phyloP scores from a whole-genome alignment of 2,797 vertebrate genomes.

The Corythornis leucogaster region DNA sequence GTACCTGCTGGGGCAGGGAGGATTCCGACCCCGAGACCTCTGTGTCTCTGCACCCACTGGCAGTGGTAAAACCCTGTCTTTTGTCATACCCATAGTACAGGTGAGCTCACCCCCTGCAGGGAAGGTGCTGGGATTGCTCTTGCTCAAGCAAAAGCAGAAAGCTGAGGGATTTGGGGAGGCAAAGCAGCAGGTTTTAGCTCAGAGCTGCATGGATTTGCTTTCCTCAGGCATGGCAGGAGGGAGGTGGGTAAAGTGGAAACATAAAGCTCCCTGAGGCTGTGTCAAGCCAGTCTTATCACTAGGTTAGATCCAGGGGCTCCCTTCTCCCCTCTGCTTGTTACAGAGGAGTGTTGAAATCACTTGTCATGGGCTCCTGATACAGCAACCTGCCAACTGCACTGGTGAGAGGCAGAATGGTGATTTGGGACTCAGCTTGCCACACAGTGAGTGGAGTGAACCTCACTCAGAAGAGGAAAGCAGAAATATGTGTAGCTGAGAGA shows the following conservation, averaged over 20 bases:
- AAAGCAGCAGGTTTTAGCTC: background rate
- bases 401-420: background rate
- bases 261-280: background rate
- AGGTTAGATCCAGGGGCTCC: background rate
- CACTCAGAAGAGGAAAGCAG: background rate
- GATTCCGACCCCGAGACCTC: conserved; percentile 89
- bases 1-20: conserved; percentile 85
- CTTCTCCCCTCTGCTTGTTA: background rate
- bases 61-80: conserved; percentile 94
- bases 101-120: conserved; percentile 64
- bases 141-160: background rate
- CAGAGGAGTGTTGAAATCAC: background rate
- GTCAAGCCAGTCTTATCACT: background rate
- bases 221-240: background rate
- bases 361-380: background rate
- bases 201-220: background rate
- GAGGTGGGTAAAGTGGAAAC: background rate
- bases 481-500: background rate
- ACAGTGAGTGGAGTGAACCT: background rate
- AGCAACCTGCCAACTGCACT: background rate
- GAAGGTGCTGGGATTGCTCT: background rate
- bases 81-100: conserved; percentile 93
- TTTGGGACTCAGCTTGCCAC: background rate
- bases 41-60: conserved; percentile 96
- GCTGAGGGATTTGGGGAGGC: background rate